Percentiles rank a stretch among this genome's conserved stretches.
Conservation (phyloP, 2,797 vertebrate genomes). For the Echiichthys vipera region DNA sequence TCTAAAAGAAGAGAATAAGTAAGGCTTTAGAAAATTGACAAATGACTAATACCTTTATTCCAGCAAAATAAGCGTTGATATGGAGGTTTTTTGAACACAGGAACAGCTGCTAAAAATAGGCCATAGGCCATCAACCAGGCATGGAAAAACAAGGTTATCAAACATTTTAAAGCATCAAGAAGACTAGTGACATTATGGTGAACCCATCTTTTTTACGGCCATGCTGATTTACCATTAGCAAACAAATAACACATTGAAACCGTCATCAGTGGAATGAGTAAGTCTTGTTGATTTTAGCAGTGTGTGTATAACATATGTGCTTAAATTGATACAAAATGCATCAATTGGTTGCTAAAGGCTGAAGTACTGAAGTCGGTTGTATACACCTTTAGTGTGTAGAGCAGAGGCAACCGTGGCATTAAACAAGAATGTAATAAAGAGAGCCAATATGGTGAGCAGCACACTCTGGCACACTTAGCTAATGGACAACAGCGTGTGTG, state of each 20-base stretch:
- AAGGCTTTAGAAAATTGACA: not conserved
- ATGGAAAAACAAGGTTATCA: too few species aligned
- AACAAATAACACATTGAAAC: too few species aligned
- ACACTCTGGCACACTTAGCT: constrained; percentile 58
- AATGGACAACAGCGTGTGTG: constrained; percentile 53
- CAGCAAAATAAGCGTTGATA: too few species aligned
- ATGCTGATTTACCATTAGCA: not conserved
- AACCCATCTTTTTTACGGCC: not conserved
- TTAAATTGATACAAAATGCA: not conserved
- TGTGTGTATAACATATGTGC: not conserved
- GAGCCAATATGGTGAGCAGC: constrained; percentile 45
- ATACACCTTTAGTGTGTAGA: not conserved
- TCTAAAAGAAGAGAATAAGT: not conserved
- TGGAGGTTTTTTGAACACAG: too few species aligned
- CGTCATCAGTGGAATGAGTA: too few species aligned
- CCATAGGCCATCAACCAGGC: too few species aligned
- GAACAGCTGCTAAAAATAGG: too few species aligned
- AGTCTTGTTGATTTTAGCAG: not conserved
- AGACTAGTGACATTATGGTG: not conserved
- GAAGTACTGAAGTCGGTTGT: too few species aligned
- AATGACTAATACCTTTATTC: too few species aligned
- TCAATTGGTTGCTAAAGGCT: too few species aligned
- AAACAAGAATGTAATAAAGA: constrained; percentile 66
- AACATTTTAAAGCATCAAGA: too few species aligned
- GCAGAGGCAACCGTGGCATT: not conserved